Conservation (phyloP, 1,140 invertebrate species). For the Lanistes nyassanus region DNA sequence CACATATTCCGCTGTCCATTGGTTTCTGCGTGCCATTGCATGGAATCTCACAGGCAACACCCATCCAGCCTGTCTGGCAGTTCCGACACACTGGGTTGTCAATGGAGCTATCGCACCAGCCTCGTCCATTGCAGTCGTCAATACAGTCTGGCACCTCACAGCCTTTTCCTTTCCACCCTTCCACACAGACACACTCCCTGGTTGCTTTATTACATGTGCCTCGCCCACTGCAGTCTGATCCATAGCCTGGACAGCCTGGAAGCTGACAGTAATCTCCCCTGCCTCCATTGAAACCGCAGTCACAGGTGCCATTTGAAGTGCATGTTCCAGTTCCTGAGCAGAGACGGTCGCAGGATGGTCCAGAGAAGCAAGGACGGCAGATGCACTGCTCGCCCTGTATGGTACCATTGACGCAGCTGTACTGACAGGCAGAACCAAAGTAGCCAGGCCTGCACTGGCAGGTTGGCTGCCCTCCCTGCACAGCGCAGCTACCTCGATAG, state of each 20-base stretch:
- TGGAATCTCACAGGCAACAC: constrained; percentile 37
- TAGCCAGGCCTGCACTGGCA: constrained; percentile 32
- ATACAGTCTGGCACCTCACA: constrained; percentile 41
- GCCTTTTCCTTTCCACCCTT: constrained; percentile 42
- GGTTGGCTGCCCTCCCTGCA: constrained; percentile 21
- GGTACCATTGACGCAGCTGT: constrained; percentile 38
- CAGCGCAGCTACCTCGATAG: constrained; percentile 37
- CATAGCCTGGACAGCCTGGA: constrained; percentile 44
- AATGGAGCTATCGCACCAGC: constrained; percentile 30
- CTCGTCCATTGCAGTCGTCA: constrained; percentile 44
- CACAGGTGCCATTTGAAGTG: constrained; percentile 34
- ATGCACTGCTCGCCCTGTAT: constrained; percentile 32
- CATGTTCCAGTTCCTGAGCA: constrained; percentile 43
- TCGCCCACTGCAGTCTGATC: constrained; percentile 45
- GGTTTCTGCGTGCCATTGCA: constrained; percentile 23
- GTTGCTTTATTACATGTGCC: constrained; percentile 45
- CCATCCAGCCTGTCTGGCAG: constrained; percentile 48
- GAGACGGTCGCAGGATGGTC: constrained; percentile 34
- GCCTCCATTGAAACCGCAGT: constrained; percentile 42
- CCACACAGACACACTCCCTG: constrained; percentile 39
- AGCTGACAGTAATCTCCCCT: constrained; percentile 43
- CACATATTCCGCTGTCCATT: constrained; percentile 40
- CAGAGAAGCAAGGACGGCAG: constrained; percentile 43
- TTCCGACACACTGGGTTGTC: constrained; percentile 37
- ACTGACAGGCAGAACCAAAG: constrained; percentile 39